A percentile compares a stretch with the other conserved stretches of the same genome.
Evolutionary conservation across 2,797 vertebrate species (phyloP).

Genomic region (Lagorchestes hirsutus): DNA sequence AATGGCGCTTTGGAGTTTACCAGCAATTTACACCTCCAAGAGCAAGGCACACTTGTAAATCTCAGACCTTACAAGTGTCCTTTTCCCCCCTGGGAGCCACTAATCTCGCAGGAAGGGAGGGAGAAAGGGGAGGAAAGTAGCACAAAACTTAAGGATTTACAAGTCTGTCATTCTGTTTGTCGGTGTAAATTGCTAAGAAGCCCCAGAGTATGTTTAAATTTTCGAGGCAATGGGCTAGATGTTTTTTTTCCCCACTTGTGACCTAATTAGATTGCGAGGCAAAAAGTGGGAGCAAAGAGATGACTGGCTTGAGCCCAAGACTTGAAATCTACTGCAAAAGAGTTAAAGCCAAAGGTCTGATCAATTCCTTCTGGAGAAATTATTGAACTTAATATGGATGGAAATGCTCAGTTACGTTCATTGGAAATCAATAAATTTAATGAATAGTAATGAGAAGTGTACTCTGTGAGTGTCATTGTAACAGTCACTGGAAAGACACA

Average conservation of each 20-base stretch:
- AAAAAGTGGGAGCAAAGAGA: neutral
- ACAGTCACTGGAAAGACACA: neutral
- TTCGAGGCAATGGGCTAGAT: conserved; percentile 53
- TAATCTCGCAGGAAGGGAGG: conserved; percentile 63
- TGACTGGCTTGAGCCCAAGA: neutral
- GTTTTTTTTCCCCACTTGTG: conserved; percentile 50
- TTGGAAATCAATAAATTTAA: neutral
- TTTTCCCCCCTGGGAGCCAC: conserved; percentile 52
- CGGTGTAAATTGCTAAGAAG: conserved; percentile 74
- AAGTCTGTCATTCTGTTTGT: conserved; percentile 64
- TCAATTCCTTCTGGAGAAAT: neutral
- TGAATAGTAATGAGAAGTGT: neutral
- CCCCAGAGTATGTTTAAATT: conserved; percentile 66
- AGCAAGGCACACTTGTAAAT: conserved; percentile 64
- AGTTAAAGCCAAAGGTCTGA: neutral
- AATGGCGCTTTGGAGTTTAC: conserved; percentile 55
- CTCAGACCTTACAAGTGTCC: conserved; percentile 55
- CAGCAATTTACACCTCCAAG: conserved; percentile 69
- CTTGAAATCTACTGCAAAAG: neutral
- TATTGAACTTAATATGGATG: neutral
- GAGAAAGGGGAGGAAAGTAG: conserved; percentile 8
- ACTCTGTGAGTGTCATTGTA: neutral
- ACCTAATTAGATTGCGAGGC: conserved; percentile 56
- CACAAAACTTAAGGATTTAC: conserved; percentile 69
- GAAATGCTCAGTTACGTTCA: neutral